Evolutionary conservation across 2,113 vertebrate genomes (phyloP).

Genomic region (Ptilorrhoa leucosticta): DNA sequence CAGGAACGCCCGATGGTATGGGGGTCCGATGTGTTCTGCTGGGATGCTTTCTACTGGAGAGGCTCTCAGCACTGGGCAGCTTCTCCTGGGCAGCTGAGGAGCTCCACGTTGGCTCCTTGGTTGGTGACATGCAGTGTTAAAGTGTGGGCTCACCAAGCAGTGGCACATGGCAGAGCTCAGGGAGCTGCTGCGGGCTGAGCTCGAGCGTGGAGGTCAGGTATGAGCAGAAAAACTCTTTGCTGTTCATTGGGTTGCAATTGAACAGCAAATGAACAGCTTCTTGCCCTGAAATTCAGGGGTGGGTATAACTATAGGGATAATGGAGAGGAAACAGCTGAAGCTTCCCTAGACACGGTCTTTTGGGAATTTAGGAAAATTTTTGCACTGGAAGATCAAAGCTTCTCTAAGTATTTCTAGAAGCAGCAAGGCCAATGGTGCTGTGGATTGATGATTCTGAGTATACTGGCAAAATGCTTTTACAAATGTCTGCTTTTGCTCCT

Average conservation of each 20-base stretch:
- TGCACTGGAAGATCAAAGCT: neutral
- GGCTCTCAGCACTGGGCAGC: neutral
- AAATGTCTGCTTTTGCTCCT: neutral
- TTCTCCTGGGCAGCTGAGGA: neutral
- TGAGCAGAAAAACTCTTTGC: neutral
- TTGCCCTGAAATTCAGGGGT: neutral
- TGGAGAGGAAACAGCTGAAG: neutral
- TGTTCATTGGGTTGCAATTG: neutral
- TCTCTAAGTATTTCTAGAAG: neutral
- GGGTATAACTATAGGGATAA: neutral
- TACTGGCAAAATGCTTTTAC: neutral
- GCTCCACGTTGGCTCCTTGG: neutral
- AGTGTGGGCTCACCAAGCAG: neutral
- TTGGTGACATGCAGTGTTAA: neutral
- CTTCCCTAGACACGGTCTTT: neutral
- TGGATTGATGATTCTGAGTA: neutral
- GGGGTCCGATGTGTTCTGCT: neutral
- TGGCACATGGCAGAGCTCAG: neutral
- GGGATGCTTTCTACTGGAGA: neutral
- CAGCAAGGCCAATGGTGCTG: neutral
- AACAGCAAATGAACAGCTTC: neutral
- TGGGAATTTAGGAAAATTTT: neutral
- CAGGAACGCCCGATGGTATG: conserved; percentile 82
- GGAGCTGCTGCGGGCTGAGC: neutral
- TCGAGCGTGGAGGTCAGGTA: neutral